These are phyloP conservation scores for Misgurnus mizolepis DNA, from an alignment of 2,113 vertebrate genomes.

Conservation along the genomic window DNA sequence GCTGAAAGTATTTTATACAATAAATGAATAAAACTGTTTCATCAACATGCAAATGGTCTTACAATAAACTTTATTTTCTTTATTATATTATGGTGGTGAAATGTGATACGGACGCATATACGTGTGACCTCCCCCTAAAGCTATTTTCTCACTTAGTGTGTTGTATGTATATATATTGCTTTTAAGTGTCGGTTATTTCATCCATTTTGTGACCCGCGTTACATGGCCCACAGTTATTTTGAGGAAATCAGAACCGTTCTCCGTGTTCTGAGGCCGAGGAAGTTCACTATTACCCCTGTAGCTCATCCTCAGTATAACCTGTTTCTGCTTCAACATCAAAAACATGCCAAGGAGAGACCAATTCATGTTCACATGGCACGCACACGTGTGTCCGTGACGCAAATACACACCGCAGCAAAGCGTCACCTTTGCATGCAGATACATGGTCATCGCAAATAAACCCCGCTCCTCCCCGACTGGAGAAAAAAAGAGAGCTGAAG, in stretches of 20 bases:
- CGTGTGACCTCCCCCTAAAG: neutral
- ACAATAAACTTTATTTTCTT: neutral
- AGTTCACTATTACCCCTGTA: constrained; percentile 13
- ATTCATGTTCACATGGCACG: constrained; percentile 2
- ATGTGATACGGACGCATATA: neutral
- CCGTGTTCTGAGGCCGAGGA: neutral
- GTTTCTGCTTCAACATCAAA: constrained; percentile 38
- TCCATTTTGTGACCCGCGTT: constrained; percentile 18
- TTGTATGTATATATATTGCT: neutral
- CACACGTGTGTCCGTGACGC: constrained; percentile 3
- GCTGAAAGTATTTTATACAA: too few relatives aligned
- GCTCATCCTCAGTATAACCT: constrained; percentile 31
- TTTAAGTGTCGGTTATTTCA: constrained; percentile 36
- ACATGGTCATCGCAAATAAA: constrained; percentile 32
- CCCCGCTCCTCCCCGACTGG: constrained; percentile 43
- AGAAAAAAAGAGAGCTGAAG: constrained; percentile 53
- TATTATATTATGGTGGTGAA: neutral
- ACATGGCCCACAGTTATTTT: constrained; percentile 38
- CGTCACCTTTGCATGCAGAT: constrained; percentile 44
- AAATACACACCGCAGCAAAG: constrained; percentile 23
- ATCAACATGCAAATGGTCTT: too few relatives aligned
- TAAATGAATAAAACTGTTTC: neutral
- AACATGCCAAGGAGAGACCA: constrained; percentile 19
- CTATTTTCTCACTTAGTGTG: constrained; percentile 16
- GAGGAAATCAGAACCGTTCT: constrained; percentile 12